These are phyloP conservation scores for Morone chrysops DNA, from an alignment of 2,113 vertebrate genomes.

Conservation along the genomic window DNA sequence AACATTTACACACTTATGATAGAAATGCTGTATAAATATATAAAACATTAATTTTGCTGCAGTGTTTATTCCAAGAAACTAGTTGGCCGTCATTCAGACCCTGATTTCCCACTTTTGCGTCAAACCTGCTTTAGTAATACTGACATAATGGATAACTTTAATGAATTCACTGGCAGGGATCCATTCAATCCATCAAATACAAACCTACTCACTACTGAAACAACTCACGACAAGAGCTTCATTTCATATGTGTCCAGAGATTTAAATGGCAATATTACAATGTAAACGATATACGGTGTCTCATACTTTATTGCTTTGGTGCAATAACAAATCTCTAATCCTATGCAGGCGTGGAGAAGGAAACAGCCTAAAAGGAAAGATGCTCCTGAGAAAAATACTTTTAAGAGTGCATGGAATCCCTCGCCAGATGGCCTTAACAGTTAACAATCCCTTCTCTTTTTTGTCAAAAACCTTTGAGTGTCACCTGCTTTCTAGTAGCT, in stretches of 20 bases:
- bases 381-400: constrained; percentile 20
- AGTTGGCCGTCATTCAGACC: constrained; percentile 4
- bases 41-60: background rate
- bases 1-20: background rate
- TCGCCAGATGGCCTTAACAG: constrained; percentile 44
- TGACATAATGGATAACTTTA: constrained; percentile 34
- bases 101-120: constrained; percentile 31
- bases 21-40: background rate
- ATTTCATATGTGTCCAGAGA: constrained; percentile 6
- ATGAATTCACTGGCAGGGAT: constrained; percentile 47
- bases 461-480: constrained; percentile 28
- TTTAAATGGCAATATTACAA: background rate
- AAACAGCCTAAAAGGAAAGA: background rate
- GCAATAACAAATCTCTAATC: constrained; percentile 16
- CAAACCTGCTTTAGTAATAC: constrained; percentile 26
- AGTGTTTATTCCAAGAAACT: background rate
- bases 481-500: constrained; percentile 38
- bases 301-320: background rate
- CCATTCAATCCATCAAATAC: constrained; percentile 47
- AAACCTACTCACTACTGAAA: constrained; percentile 25
- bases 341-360: background rate
- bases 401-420: constrained; percentile 23
- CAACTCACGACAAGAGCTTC: background rate
- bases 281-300: background rate
- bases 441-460: constrained; percentile 35